Conservation (phyloP, 1,140 invertebrate genomes). For the Hypothenemus hampei region DNA sequence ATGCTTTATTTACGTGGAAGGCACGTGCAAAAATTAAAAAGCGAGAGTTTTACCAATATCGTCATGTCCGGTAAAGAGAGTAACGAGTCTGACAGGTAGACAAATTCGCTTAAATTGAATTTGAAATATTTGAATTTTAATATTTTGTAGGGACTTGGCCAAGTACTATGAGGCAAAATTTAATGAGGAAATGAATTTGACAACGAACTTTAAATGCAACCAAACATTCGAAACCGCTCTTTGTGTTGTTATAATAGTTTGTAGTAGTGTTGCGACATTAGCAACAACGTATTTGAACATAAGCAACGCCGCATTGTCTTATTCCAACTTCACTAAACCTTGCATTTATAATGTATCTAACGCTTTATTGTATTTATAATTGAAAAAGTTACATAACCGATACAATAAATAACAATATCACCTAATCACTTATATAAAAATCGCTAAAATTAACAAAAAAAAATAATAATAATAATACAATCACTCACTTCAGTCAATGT, state of each 20-base stretch:
- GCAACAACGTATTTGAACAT: conserved; percentile 60
- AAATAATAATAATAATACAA: background rate
- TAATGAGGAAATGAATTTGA: conserved; percentile 18
- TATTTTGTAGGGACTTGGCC: conserved; percentile 4
- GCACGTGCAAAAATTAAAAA: conserved; percentile 25
- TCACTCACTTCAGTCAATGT: background rate
- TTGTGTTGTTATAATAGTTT: conserved; percentile 40
- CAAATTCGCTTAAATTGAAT: background rate
- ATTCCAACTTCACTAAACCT: conserved; percentile 53
- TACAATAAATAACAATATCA: background rate
- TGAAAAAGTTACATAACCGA: background rate
- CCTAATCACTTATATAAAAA: background rate
- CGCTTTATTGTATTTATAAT: conserved; percentile 29
- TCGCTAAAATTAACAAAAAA: background rate
- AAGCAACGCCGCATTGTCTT: conserved; percentile 52
- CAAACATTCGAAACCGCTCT: conserved; percentile 42
- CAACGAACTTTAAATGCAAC: too few relatives aligned
- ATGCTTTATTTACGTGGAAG: conserved; percentile 39
- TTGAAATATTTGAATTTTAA: background rate
- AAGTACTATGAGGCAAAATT: conserved; percentile 19
- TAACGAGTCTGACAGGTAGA: background rate
- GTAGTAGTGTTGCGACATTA: conserved; percentile 54
- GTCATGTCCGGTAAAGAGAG: conserved; percentile 2
- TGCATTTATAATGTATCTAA: conserved; percentile 55
- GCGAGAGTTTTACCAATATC: conserved; percentile 30